Base-by-base conservation (phyloP, 1,140 invertebrate genomes). In the Parapsyche elsis region DNA sequence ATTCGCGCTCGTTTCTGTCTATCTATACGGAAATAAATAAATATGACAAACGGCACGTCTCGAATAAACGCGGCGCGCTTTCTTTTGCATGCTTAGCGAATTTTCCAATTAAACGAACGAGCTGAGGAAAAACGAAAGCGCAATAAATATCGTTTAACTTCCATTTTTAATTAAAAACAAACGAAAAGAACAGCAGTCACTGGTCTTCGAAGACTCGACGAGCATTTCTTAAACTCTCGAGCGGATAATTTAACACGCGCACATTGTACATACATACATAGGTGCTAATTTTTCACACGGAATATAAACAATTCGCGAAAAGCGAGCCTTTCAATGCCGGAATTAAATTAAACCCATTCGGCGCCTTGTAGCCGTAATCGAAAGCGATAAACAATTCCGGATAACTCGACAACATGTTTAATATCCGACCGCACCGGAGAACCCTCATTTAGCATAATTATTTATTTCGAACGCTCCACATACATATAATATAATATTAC, bases 341-440 rank as follows among this genome's bases (percentile, higher is more conserved):
- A 61, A 61, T 61, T 61, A 61, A 61, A 61, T 61, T 61, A 61
- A 61, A 19, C 57, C 49, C 57, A 16, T 16, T 61, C 21, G n/a
- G 57, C 19, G 57, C 57, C 57, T 21, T 16, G 57, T 9, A 21
- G 9, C 16, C 57, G n/a, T 61, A 61, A 61, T 61, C 57, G 57
- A 61, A 61, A 61, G 57, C 57, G 21, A 61, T 61, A 61, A 61
- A 61, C 57, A 61, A 61, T 61, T 19, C 7, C 16, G 57, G 57
- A 61, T 61, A 61, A 61, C 57, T 61, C 57, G 57, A 61, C 57
- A 61, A 61, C 57, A 61, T 61, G 57, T 61, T 61, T 61, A 61
- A 61, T 61, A 61, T 61, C 57, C 57, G 57, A 61, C 57, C 57
- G 57, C 57, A 61, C 57, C 57, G 57, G 57, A 61, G 57, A 61